Conservation (phyloP, 1,140 invertebrate genomes). For the Drosophila erecta region DNA sequence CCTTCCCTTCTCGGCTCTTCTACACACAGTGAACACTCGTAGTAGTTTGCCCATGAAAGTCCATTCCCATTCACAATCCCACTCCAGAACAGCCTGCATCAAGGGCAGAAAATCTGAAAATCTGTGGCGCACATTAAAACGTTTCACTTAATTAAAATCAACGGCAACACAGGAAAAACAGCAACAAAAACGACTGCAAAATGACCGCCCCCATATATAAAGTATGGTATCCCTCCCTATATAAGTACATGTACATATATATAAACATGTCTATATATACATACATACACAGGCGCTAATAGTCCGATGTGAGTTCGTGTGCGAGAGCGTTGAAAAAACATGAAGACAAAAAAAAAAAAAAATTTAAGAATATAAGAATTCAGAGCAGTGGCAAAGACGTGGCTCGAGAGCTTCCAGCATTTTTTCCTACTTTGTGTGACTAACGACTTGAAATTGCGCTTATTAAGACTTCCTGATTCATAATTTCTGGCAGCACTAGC, state of each 20-base stretch:
- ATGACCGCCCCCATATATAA: conserved; percentile 56
- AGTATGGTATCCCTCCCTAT: conserved; percentile 9
- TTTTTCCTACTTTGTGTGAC: conserved; percentile 61
- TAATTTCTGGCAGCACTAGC: conserved; percentile 67
- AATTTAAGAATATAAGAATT: conserved; percentile 34
- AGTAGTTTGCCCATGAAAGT: conserved; percentile 37
- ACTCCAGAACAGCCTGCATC: conserved; percentile 19
- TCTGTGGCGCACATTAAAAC: conserved; percentile 74
- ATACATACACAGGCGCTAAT: conserved; percentile 49
- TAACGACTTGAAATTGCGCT: conserved; percentile 83
- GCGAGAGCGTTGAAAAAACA: conserved; percentile 12
- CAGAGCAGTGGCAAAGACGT: conserved; percentile 48
- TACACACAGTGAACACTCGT: conserved; percentile 18
- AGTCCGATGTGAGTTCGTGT: conserved; percentile 24
- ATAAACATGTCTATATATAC: background rate
- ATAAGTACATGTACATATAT: no score
- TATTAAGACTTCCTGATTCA: conserved; percentile 84
- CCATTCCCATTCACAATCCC: background rate
- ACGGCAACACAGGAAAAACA: conserved; percentile 31
- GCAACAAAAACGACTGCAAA: conserved; percentile 36
- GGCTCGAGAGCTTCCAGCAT: conserved; percentile 48
- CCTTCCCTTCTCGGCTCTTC: background rate
- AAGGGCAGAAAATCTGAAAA: conserved; percentile 51
- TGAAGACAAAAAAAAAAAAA: conserved; percentile 2
- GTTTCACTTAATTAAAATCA: conserved; percentile 78